Percentiles rank a stretch among this genome's conserved stretches.
Conservation (phyloP, 2,113 vertebrate species). For the Halichoeres trimaculatus region DNA sequence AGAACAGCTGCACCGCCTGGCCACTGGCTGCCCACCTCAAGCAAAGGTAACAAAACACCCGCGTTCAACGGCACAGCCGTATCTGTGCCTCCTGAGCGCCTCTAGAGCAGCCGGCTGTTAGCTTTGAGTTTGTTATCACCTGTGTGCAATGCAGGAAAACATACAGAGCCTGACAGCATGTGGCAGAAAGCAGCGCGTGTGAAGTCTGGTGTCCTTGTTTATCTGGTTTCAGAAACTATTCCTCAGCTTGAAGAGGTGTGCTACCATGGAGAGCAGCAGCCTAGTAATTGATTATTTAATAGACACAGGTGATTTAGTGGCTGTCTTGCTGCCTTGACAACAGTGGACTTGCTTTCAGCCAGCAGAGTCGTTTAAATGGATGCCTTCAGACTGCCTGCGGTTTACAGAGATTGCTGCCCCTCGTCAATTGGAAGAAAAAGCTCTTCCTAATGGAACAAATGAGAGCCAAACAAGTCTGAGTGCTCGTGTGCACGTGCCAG, state of each 20-base stretch:
- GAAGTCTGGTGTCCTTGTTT: constrained; percentile 70
- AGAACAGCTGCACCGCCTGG: constrained; percentile 95
- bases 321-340: constrained; percentile 86
- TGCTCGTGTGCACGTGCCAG: constrained; percentile 17
- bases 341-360: constrained; percentile 87
- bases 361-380: constrained; percentile 85
- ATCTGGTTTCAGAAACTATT: constrained; percentile 82
- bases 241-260: constrained; percentile 84
- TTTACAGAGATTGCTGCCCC: constrained; percentile 66
- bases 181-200: neutral
- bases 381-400: constrained; percentile 82
- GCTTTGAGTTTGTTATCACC: neutral
- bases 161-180: neutral
- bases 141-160: constrained; percentile 20
- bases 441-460: constrained; percentile 66
- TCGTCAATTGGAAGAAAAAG: constrained; percentile 49
- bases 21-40: constrained; percentile 89
- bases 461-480: constrained; percentile 53
- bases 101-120: neutral
- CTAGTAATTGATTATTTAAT: constrained; percentile 98
- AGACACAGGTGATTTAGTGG: constrained; percentile 94
- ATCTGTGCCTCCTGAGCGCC: neutral
- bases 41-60: constrained; percentile 88
- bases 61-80: too few species aligned
- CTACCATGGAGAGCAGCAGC: constrained; percentile 85